Percentiles rank a stretch among this genome's conserved stretches.
These are phyloP conservation scores for Platysteira castanea DNA, from an alignment of 2,113 vertebrate species.

Conservation along the genomic window DNA sequence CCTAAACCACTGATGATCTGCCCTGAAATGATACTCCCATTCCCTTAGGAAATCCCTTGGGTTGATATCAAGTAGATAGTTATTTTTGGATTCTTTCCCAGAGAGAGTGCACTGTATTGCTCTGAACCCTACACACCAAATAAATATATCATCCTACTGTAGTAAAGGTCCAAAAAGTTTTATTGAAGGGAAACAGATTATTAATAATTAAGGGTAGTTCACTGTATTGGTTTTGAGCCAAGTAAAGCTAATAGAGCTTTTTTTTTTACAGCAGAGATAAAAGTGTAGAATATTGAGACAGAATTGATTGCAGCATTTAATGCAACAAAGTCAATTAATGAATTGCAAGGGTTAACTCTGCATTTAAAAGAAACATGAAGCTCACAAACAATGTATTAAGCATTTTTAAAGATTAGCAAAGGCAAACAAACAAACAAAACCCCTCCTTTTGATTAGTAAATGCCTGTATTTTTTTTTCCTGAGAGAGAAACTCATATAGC, in stretches of 20 bases:
- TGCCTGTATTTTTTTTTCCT: not conserved
- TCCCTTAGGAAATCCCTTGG: slow-evolving; percentile 56
- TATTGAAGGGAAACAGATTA: slow-evolving; percentile 37
- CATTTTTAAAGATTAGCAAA: not conserved
- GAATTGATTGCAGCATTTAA: slow-evolving; percentile 14
- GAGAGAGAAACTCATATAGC: not conserved
- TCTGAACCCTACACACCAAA: slow-evolving; percentile 36
- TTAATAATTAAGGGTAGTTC: slow-evolving; percentile 52
- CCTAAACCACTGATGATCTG: slow-evolving; percentile 38
- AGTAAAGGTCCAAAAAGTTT: slow-evolving; percentile 31
- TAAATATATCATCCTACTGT: not conserved
- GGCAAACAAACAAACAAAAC: not conserved
- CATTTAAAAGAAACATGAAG: not conserved
- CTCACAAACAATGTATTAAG: not conserved
- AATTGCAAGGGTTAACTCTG: slow-evolving; percentile 28
- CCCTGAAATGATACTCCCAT: slow-evolving; percentile 17
- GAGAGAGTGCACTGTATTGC: slow-evolving; percentile 31
- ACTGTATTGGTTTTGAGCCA: slow-evolving; percentile 43
- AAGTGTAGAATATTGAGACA: not conserved
- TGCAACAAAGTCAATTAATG: slow-evolving; percentile 15
- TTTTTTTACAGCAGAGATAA: not conserved
- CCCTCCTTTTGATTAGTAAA: not conserved
- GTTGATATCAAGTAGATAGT: slow-evolving; percentile 51
- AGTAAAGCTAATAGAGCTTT: slow-evolving; percentile 16
- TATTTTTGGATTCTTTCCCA: slow-evolving; percentile 59